Conservation (phyloP, 92 coral and sea anemone species). For the Porites evermanni region DNA sequence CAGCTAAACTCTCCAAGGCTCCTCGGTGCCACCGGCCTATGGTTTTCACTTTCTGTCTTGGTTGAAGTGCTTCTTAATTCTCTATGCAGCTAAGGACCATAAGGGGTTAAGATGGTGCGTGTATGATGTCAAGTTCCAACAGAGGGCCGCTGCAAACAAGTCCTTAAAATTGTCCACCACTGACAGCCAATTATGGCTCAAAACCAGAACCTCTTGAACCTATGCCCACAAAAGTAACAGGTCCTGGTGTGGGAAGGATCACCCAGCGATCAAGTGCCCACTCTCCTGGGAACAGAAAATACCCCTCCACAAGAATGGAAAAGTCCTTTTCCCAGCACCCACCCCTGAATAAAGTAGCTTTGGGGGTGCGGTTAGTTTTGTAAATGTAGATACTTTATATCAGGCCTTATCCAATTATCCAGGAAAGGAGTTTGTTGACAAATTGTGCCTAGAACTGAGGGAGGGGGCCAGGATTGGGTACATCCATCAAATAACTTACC, state of each 20-base stretch:
- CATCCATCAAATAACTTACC: too few relatives aligned
- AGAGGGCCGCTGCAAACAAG: too few relatives aligned
- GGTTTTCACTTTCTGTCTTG: background rate
- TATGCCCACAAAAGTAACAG: too few relatives aligned
- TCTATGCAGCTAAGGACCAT: too few relatives aligned
- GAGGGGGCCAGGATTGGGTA: too few relatives aligned
- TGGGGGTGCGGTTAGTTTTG: slow-evolving; percentile 22
- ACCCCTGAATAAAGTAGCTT: slow-evolving; percentile 7
- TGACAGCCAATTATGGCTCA: too few relatives aligned
- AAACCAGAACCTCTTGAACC: background rate
- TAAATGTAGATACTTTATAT: slow-evolving; percentile 1
- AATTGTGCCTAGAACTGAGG: background rate
- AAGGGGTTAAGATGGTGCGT: too few relatives aligned
- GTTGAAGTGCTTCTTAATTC: background rate
- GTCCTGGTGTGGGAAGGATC: background rate
- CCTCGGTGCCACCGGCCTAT: slow-evolving; percentile 4
- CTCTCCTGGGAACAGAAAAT: slow-evolving; percentile 9
- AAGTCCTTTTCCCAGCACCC: slow-evolving; percentile 22
- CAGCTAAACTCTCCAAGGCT: background rate
- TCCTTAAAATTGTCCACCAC: too few relatives aligned
- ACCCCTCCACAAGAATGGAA: slow-evolving; percentile 15
- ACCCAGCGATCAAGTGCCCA: slow-evolving; percentile 30
- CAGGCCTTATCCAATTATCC: slow-evolving; percentile 50
- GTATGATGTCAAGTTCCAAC: background rate
- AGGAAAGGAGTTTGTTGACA: background rate